phyloP scores from a whole-genome alignment of 2,888 invertebrate species.

The Machimus atricapillus region DNA sequence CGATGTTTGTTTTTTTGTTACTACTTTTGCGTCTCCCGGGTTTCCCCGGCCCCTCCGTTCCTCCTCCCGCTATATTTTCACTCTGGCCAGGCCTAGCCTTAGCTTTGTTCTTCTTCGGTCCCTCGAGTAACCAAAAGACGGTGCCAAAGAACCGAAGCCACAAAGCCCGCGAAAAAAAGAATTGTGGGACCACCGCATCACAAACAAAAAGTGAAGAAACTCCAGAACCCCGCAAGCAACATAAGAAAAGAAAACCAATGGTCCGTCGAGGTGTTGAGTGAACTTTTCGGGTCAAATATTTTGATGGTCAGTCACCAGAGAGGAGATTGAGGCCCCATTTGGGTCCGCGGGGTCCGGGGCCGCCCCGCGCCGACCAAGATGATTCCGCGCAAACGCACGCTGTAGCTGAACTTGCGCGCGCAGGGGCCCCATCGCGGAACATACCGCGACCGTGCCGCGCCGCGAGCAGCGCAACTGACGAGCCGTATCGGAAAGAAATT shows the following conservation, averaged over 20 bases:
- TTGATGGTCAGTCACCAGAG: constrained; percentile 43
- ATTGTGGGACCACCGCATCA: constrained; percentile 16
- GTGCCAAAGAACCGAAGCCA: neutral
- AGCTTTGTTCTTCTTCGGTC: constrained; percentile 4
- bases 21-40: neutral
- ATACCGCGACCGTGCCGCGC: neutral
- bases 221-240: neutral
- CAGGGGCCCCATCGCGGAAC: neutral
- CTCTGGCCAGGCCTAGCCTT: neutral
- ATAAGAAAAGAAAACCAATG: constrained; percentile 9
- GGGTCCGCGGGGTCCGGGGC: neutral
- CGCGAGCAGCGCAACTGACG: neutral
- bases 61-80: neutral
- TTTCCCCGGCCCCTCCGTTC: neutral
- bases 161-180: neutral
- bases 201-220: neutral
- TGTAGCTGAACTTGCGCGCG: neutral
- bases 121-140: neutral
- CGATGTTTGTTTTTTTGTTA: neutral
- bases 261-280: constrained; percentile 35
- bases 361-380: neutral
- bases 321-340: neutral
- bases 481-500: constrained; percentile 26
- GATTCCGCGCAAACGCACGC: neutral
- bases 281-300: constrained; percentile 45